phyloP scores from a whole-genome alignment of 53 echinoderm and acorn worm species.

The Temnopleurus reevesii region DNA sequence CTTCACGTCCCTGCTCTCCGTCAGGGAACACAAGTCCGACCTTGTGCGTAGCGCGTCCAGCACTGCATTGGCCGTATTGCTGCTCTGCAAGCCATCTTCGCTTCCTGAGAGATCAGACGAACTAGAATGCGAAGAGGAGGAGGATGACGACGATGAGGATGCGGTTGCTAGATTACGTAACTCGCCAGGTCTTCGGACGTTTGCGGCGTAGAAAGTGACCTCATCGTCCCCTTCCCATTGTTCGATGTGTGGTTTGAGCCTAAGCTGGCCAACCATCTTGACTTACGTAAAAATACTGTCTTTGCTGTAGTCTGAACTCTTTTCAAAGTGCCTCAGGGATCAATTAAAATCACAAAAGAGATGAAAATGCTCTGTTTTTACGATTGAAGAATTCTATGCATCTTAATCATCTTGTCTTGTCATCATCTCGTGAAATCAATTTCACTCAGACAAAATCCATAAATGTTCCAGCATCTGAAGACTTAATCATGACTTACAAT shows the following conservation, averaged over 20 bases:
- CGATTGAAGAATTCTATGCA: background rate
- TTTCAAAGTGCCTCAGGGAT: background rate
- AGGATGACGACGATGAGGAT: slow-evolving; percentile 3
- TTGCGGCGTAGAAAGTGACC: slow-evolving; percentile 48
- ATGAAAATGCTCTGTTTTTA: background rate
- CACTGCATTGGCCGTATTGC: slow-evolving; percentile 25
- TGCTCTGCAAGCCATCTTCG: slow-evolving; percentile 15
- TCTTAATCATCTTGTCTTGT: background rate
- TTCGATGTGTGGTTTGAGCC: slow-evolving; percentile 34
- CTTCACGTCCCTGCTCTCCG: background rate
- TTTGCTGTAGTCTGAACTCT: background rate
- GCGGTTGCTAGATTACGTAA: background rate
- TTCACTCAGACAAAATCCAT: too few relatives aligned
- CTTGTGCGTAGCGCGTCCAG: slow-evolving; percentile 5
- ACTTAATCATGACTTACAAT: background rate
- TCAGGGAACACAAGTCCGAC: background rate
- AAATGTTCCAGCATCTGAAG: too few relatives aligned
- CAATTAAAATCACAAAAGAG: background rate
- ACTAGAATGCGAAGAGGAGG: slow-evolving; percentile 4
- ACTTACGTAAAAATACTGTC: background rate
- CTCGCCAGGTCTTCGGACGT: slow-evolving; percentile 8
- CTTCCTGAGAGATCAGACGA: slow-evolving; percentile 33
- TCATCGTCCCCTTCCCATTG: slow-evolving; percentile 51
- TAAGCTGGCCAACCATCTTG: slow-evolving; percentile 44
- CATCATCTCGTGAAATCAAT: background rate